Evolutionary conservation across 2,888 invertebrate genomes (phyloP).

Genomic region (Cheiracanthium punctorium): DNA sequence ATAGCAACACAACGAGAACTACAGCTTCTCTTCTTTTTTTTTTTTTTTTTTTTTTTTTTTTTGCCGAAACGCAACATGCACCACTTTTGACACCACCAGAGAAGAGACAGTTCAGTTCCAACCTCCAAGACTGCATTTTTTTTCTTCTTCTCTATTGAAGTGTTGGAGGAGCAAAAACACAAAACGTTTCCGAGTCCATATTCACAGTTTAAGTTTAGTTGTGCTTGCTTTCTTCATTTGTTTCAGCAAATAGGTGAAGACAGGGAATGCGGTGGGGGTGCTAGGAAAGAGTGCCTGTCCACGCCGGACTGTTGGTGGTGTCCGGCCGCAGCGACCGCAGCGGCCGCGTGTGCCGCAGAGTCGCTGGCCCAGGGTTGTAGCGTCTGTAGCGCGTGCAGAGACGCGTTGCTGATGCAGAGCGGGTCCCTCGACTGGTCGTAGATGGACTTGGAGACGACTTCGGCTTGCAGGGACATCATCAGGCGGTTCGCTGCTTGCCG

Average conservation of each 20-base stretch:
- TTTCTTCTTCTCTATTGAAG: too few relatives aligned
- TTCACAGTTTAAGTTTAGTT: too few relatives aligned
- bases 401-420: constrained; percentile 77
- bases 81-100: too few relatives aligned
- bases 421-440: constrained; percentile 76
- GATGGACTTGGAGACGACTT: constrained; percentile 82
- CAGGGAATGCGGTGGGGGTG: constrained; percentile 71
- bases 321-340: constrained; percentile 59
- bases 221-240: too few relatives aligned
- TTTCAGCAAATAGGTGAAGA: constrained; percentile 72
- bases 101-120: too few relatives aligned
- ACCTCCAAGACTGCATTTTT: too few relatives aligned
- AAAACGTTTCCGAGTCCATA: too few relatives aligned
- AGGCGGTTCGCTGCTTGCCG: constrained; percentile 97
- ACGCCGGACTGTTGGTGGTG: constrained; percentile 60
- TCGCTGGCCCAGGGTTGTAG: constrained; percentile 85
- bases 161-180: too few relatives aligned
- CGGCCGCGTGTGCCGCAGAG: constrained; percentile 69
- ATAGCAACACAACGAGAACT: too few relatives aligned
- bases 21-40: too few relatives aligned
- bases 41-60: too few relatives aligned
- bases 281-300: constrained; percentile 61
- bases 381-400: constrained; percentile 88
- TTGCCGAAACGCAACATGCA: too few relatives aligned
- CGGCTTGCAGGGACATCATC: constrained; percentile 96